A percentile compares a stretch with the other conserved stretches of the same genome.
These are phyloP conservation scores for Ephialtes manifestator DNA, from an alignment of 2,888 invertebrate genomes.

Conservation along the genomic window DNA sequence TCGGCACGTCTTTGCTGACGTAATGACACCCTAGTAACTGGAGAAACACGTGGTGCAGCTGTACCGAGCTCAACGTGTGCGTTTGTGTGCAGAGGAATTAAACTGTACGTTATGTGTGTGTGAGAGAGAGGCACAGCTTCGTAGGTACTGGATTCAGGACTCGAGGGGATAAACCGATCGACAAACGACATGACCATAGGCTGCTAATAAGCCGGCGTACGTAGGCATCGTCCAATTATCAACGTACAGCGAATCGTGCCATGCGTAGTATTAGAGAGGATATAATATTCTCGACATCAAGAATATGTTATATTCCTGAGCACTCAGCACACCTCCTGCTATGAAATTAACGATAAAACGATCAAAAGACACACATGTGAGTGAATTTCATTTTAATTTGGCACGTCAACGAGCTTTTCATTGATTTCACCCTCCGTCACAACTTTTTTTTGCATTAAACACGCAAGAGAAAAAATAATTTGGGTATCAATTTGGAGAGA, in stretches of 20 bases:
- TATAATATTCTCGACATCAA: background rate
- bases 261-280: background rate
- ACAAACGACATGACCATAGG: slow-evolving; percentile 43
- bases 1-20: slow-evolving; percentile 22
- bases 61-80: slow-evolving; percentile 19
- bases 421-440: background rate
- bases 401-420: background rate
- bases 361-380: too few relatives aligned
- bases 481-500: background rate
- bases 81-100: slow-evolving; percentile 46
- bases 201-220: slow-evolving; percentile 47
- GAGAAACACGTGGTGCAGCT: slow-evolving; percentile 57
- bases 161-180: slow-evolving; percentile 48
- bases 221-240: slow-evolving; percentile 47
- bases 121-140: background rate
- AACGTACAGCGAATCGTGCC: slow-evolving; percentile 11
- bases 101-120: background rate
- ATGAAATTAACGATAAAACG: too few relatives aligned
- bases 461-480: slow-evolving; percentile 4
- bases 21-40: slow-evolving; percentile 22
- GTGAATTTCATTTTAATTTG: too few relatives aligned
- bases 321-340: too few relatives aligned
- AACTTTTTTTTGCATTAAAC: background rate
- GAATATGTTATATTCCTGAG: too few relatives aligned
- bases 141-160: slow-evolving; percentile 7